phyloP scores from a whole-genome alignment of 2,113 vertebrate genomes.

The Elgaria multicarinata region DNA sequence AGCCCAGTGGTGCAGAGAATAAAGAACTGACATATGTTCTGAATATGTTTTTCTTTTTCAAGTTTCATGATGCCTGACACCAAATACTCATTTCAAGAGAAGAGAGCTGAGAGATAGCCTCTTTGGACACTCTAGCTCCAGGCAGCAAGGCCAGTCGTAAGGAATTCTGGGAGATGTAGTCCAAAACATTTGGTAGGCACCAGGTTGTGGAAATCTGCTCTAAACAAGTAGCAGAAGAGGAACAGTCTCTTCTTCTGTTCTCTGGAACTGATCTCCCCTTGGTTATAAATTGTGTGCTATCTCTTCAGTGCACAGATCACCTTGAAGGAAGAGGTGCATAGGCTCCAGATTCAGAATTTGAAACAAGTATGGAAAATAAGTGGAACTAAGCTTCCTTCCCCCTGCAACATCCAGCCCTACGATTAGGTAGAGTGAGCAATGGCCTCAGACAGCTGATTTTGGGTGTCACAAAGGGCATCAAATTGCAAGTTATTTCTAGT shows the following conservation, averaged over 20 bases:
- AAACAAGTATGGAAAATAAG: neutral
- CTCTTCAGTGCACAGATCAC: neutral
- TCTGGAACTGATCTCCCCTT: neutral
- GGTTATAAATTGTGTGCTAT: too few relatives aligned
- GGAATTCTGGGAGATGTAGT: too few relatives aligned
- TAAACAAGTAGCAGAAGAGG: too few relatives aligned
- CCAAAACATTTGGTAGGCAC: too few relatives aligned
- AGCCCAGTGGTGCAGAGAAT: neutral
- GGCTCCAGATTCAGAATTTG: neutral
- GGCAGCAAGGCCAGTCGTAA: too few relatives aligned
- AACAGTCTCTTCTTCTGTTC: too few relatives aligned
- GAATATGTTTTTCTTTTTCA: neutral
- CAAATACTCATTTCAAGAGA: neutral
- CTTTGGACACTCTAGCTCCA: neutral
- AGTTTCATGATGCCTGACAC: neutral
- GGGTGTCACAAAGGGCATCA: neutral
- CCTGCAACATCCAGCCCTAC: neutral
- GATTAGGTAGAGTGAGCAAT: neutral
- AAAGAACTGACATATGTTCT: neutral
- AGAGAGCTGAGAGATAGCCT: neutral
- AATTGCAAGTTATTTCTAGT: too few relatives aligned
- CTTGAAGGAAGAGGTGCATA: neutral
- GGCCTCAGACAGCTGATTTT: neutral
- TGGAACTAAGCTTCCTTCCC: neutral
- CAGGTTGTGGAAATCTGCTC: too few relatives aligned